These are phyloP conservation scores for Astreopora myriophthalma DNA, from an alignment of 64 coral and sea anemone genomes.

Conservation along the genomic window DNA sequence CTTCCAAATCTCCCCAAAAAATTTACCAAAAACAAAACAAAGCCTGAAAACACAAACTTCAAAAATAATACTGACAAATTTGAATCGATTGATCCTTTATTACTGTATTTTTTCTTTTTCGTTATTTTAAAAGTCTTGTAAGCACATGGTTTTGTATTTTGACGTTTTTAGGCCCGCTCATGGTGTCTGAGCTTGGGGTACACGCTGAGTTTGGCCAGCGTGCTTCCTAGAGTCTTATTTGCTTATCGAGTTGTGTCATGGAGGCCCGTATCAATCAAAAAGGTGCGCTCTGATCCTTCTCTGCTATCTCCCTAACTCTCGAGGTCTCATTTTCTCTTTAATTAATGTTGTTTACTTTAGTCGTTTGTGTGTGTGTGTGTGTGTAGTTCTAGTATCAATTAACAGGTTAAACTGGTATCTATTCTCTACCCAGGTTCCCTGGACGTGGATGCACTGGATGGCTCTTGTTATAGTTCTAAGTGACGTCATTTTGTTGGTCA, in stretches of 20 bases:
- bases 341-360: too few species aligned
- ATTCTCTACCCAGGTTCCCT: not conserved
- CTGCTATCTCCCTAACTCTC: not conserved
- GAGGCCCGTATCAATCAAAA: conserved; percentile 13
- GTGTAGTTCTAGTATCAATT: not conserved
- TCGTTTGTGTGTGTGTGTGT: not conserved
- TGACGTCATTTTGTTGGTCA: conserved; percentile 24
- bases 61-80: too few species aligned
- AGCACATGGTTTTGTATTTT: not conserved
- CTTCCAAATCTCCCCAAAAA: not conserved
- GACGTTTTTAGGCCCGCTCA: not conserved
- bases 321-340: not conserved
- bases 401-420: not conserved
- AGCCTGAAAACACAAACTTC: too few species aligned
- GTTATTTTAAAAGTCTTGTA: not conserved
- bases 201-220: conserved; percentile 15
- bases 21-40: too few species aligned
- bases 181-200: conserved; percentile 22
- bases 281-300: not conserved
- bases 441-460: conserved; percentile 10
- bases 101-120: too few species aligned
- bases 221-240: conserved; percentile 24
- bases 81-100: too few species aligned
- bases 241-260: conserved; percentile 31
- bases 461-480: not conserved